phyloP scores from a whole-genome alignment of 2,113 vertebrate species.

The Garra rufa region DNA sequence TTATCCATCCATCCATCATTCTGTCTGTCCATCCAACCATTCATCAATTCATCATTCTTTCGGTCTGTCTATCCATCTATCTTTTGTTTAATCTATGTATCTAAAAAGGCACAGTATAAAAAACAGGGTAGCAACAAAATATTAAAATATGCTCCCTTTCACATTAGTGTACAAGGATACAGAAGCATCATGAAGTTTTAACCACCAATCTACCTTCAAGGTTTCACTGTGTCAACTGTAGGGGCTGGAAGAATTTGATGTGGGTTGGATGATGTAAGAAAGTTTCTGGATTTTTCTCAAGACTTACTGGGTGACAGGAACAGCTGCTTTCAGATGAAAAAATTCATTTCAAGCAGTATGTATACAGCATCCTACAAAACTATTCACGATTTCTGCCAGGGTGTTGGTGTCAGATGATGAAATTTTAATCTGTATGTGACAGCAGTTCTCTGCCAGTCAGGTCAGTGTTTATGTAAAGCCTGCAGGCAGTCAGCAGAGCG shows the following conservation, averaged over 20 bases:
- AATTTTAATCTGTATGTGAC: conserved; percentile 30
- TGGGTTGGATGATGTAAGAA: background rate
- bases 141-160: background rate
- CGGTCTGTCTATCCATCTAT: too few species aligned
- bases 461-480: conserved; percentile 41
- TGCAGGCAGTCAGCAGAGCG: conserved; percentile 10
- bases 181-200: background rate
- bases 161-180: background rate
- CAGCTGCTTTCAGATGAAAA: background rate
- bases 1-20: too few species aligned
- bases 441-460: conserved; percentile 43
- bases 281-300: background rate
- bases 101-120: background rate
- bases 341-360: background rate
- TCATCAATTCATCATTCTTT: too few species aligned
- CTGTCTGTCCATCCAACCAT: background rate
- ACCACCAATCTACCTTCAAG: background rate
- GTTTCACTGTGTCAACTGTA: background rate
- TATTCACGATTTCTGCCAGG: conserved; percentile 12
- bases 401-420: conserved; percentile 39
- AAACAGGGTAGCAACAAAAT: background rate
- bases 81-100: background rate
- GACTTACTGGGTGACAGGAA: background rate
- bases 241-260: background rate
- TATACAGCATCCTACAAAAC: conserved; percentile 23